These are phyloP conservation scores for Prosapia bicincta DNA, from an alignment of 2,888 invertebrate species.

Conservation along the genomic window DNA sequence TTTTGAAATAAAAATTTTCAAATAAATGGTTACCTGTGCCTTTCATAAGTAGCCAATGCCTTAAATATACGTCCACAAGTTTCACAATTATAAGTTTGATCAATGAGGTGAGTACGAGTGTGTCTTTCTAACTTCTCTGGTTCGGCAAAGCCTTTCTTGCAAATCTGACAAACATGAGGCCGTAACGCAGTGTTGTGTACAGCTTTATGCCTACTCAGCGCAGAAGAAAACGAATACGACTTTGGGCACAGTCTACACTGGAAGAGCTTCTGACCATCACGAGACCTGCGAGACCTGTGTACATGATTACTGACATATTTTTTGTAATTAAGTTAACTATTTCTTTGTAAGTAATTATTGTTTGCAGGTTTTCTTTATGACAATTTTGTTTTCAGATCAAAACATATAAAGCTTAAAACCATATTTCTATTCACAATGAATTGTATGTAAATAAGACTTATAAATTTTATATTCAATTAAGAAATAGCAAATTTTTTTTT, in stretches of 20 bases:
- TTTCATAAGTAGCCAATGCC: slow-evolving; percentile 33
- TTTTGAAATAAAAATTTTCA: no score
- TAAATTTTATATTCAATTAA: no score
- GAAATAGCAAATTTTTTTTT: no score
- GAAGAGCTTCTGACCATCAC: slow-evolving; percentile 36
- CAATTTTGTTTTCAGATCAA: no score
- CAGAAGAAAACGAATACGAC: slow-evolving; percentile 38
- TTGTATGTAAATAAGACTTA: no score
- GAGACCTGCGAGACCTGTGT: slow-evolving; percentile 34
- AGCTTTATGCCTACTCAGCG: slow-evolving; percentile 38
- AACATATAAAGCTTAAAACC: no score
- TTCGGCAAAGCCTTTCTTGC: slow-evolving; percentile 38
- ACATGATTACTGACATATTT: not conserved
- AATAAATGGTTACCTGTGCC: slow-evolving; percentile 36
- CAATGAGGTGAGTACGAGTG: slow-evolving; percentile 35
- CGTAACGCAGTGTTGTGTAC: slow-evolving; percentile 38
- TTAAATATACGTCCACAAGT: slow-evolving; percentile 36
- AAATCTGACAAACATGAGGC: slow-evolving; percentile 37
- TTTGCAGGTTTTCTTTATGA: no score
- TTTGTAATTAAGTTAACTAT: no score
- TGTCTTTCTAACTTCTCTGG: slow-evolving; percentile 36
- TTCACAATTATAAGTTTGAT: slow-evolving; percentile 35
- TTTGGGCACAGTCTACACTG: slow-evolving; percentile 38
- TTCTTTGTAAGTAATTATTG: no score
- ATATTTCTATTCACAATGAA: no score